A percentile compares a stretch with the other conserved stretches of the same genome.
Conservation (phyloP, 2,888 invertebrate genomes). For the Tromatobia lineatoria region DNA sequence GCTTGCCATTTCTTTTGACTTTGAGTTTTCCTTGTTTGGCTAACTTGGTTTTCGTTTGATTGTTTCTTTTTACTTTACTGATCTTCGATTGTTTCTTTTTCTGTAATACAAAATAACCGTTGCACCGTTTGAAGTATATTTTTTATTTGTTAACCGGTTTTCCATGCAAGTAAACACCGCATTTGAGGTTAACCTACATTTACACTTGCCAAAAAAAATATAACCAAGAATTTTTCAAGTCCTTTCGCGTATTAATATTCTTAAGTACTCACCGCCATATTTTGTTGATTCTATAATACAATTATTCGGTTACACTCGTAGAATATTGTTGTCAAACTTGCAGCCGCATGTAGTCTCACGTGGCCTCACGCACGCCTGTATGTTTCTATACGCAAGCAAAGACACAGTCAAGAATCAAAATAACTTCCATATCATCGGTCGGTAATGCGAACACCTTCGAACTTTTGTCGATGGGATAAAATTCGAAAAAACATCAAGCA, state of each 20-base stretch:
- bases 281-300: slow-evolving; percentile 33
- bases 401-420: neutral
- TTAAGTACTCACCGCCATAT: slow-evolving; percentile 61
- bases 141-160: neutral
- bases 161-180: neutral
- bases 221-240: neutral
- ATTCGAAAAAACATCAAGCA: too few species aligned
- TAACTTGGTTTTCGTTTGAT: slow-evolving; percentile 84
- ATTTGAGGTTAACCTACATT: neutral
- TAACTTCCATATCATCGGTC: neutral
- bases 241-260: neutral
- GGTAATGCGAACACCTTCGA: neutral
- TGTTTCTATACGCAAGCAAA: neutral
- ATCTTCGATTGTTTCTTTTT: slow-evolving; percentile 86
- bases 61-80: slow-evolving; percentile 84
- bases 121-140: neutral
- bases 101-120: slow-evolving; percentile 76
- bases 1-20: slow-evolving; percentile 79
- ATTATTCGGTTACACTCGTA: slow-evolving; percentile 24
- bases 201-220: neutral
- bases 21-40: slow-evolving; percentile 84
- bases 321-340: slow-evolving; percentile 41
- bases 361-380: slow-evolving; percentile 25
- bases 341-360: slow-evolving; percentile 58
- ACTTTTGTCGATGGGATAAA: too few species aligned